These are phyloP conservation scores for Encarsia formosa DNA, from an alignment of 2,888 invertebrate genomes.

Conservation along the genomic window DNA sequence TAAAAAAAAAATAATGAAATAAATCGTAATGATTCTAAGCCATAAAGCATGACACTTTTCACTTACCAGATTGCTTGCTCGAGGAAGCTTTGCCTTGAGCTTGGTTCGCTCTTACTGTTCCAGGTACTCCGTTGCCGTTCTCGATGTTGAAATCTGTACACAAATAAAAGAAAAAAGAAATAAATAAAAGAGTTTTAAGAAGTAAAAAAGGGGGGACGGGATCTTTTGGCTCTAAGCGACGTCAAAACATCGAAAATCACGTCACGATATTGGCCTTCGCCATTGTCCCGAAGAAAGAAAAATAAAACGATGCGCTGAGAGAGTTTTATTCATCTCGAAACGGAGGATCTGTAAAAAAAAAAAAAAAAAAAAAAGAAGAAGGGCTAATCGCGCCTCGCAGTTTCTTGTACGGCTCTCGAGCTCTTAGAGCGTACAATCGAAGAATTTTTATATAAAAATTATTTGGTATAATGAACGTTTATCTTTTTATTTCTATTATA, in stretches of 20 bases:
- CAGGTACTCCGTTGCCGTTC: too few species aligned
- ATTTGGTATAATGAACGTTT: too few species aligned
- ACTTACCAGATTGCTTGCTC: too few species aligned
- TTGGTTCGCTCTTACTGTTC: too few species aligned
- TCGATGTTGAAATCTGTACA: too few species aligned
- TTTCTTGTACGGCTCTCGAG: background rate
- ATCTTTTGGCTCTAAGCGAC: slow-evolving; percentile 4
- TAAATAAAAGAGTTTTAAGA: background rate
- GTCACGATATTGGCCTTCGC: background rate
- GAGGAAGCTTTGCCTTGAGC: too few species aligned
- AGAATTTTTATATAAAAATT: too few species aligned
- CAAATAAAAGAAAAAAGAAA: background rate
- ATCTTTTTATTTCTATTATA: too few species aligned
- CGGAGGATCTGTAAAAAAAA: background rate
- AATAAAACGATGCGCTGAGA: background rate
- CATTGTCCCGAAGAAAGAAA: background rate
- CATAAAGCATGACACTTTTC: too few species aligned
- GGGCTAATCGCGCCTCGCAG: background rate
- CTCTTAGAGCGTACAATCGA: background rate
- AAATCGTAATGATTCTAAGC: too few species aligned
- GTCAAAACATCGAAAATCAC: slow-evolving; percentile 20
- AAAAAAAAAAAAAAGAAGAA: slow-evolving; percentile 3
- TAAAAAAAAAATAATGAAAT: too few species aligned
- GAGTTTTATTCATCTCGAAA: background rate
- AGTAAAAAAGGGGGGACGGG: background rate